phyloP scores from a whole-genome alignment of 2,888 invertebrate genomes.

The Caenorhabditis afra region DNA sequence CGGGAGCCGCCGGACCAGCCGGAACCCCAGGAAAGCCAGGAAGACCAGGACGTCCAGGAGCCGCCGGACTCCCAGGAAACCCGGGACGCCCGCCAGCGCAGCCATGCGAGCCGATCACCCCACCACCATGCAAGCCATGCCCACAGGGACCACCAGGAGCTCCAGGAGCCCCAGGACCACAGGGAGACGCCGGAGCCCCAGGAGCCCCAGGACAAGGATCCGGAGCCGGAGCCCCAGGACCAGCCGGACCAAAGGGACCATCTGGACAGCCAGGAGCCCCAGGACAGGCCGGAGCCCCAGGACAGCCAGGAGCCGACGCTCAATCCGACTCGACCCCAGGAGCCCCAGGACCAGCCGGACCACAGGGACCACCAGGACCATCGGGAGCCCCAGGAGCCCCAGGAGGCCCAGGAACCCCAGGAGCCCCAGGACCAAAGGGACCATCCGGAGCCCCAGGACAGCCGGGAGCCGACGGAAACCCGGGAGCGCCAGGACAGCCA shows the following conservation, averaged over 20 bases:
- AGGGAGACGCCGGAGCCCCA: slow-evolving; percentile 65
- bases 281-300: slow-evolving; percentile 70
- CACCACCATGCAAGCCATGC: slow-evolving; percentile 70
- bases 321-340: slow-evolving; percentile 62
- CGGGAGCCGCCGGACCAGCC: slow-evolving; percentile 70
- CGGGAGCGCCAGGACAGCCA: slow-evolving; percentile 69
- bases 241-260: slow-evolving; percentile 67
- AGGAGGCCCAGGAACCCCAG: slow-evolving; percentile 62
- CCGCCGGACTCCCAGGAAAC: slow-evolving; percentile 70
- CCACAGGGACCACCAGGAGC: slow-evolving; percentile 67
- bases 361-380: slow-evolving; percentile 64
- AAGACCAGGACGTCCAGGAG: slow-evolving; percentile 68
- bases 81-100: slow-evolving; percentile 62
- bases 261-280: slow-evolving; percentile 64
- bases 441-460: slow-evolving; percentile 68
- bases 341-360: slow-evolving; percentile 69
- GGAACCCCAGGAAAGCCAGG: slow-evolving; percentile 68
- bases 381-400: slow-evolving; percentile 64
- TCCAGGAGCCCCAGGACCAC: slow-evolving; percentile 71
- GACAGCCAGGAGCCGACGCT: slow-evolving; percentile 68
- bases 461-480: slow-evolving; percentile 69
- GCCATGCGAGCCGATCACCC: slow-evolving; percentile 63
- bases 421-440: slow-evolving; percentile 69
- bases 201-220: slow-evolving; percentile 68
- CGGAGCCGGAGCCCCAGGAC: slow-evolving; percentile 64